Conservation (phyloP, 2,888 invertebrate genomes). For the Thecophora atra region DNA sequence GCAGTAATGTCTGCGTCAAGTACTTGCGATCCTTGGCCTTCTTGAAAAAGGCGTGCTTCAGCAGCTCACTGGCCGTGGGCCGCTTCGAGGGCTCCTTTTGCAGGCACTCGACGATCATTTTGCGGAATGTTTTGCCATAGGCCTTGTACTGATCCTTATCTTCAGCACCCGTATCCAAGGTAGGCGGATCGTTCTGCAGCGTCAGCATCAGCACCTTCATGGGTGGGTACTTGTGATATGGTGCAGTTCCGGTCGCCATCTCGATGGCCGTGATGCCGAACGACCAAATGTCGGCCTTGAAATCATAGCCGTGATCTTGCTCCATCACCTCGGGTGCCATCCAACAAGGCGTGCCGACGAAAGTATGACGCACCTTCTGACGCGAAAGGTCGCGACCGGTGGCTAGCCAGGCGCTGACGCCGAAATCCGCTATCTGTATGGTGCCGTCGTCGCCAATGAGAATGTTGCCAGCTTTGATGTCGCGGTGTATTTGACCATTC, state of each 20-base stretch:
- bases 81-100: slow-evolving; percentile 95
- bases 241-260: slow-evolving; percentile 97
- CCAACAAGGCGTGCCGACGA: slow-evolving; percentile 99
- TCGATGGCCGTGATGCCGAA: slow-evolving; percentile 96
- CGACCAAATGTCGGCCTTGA: slow-evolving; percentile 85
- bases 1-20: slow-evolving; percentile 84
- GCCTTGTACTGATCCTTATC: slow-evolving; percentile 98
- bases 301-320: slow-evolving; percentile 97
- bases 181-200: slow-evolving; percentile 97
- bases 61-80: slow-evolving; percentile 92
- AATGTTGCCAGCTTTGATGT: slow-evolving; percentile 98
- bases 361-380: slow-evolving; percentile 95
- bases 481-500: slow-evolving; percentile 98
- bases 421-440: slow-evolving; percentile 98
- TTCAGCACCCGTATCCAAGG: slow-evolving; percentile 92
- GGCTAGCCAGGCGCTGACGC: slow-evolving; percentile 97
- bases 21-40: slow-evolving; percentile 95
- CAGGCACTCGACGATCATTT: slow-evolving; percentile 95
- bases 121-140: slow-evolving; percentile 96
- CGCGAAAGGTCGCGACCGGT: slow-evolving; percentile 92
- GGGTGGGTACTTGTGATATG: slow-evolving; percentile 98
- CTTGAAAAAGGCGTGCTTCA: slow-evolving; percentile 98
- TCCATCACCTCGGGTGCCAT: slow-evolving; percentile 99
- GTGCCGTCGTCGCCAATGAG: slow-evolving; percentile 95
- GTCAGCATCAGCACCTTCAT: slow-evolving; percentile 99